Evolutionary conservation across 2,888 invertebrate genomes (phyloP).

Genomic region (Hermodice carunculata): DNA sequence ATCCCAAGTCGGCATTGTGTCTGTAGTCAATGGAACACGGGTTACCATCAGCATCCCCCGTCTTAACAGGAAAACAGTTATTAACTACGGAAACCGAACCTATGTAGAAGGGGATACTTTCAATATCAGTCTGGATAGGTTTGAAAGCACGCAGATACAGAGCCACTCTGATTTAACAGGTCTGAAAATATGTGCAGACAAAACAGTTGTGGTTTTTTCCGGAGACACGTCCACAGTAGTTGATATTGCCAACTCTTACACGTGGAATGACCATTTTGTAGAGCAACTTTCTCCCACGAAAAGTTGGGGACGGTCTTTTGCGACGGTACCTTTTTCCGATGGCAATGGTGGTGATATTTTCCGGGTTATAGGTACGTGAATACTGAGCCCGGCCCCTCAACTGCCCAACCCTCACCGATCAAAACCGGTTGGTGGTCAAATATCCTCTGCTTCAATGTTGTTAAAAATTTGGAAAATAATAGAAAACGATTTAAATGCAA

Average conservation of each 20-base stretch:
- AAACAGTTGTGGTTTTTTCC: conserved; percentile 6
- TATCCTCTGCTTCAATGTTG: too few relatives aligned
- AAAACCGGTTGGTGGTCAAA: too few relatives aligned
- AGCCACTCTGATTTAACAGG: conserved; percentile 8
- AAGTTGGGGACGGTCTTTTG: conserved; percentile 18
- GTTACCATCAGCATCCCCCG: conserved; percentile 2
- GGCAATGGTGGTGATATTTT: not conserved
- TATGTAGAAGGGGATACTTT: not conserved
- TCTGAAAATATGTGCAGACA: not conserved
- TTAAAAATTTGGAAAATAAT: too few relatives aligned
- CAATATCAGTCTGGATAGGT: not conserved
- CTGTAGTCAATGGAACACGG: not conserved
- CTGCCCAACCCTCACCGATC: too few relatives aligned
- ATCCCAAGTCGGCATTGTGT: conserved; percentile 12
- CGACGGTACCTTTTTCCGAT: conserved; percentile 5
- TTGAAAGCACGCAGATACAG: not conserved
- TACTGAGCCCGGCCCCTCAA: too few relatives aligned
- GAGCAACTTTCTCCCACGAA: conserved; percentile 18
- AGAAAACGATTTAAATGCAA: too few relatives aligned
- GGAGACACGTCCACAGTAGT: conserved; percentile 2
- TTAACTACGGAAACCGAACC: not conserved
- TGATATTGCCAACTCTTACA: not conserved
- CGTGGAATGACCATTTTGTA: not conserved
- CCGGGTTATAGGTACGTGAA: conserved; percentile 17
- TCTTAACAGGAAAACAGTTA: not conserved